phyloP scores from a whole-genome alignment of 2,113 vertebrate species.

The Aphyosemion australe region DNA sequence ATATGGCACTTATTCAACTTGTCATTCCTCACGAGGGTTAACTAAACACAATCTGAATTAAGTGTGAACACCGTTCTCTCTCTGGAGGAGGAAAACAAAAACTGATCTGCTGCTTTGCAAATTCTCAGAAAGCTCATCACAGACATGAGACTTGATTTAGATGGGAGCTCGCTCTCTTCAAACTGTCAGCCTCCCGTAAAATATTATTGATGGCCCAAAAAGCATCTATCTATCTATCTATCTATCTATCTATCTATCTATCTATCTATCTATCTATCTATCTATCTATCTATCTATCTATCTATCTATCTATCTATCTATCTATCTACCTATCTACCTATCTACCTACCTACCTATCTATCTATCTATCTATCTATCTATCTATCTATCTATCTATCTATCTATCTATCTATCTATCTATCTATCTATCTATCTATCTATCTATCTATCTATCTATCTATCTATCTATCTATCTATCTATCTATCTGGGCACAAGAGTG shows the following conservation, averaged over 20 bases:
- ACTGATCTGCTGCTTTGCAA: constrained; percentile 80
- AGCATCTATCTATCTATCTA: constrained; percentile 34
- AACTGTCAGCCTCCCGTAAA: constrained; percentile 89
- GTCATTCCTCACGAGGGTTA: constrained; percentile 78
- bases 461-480: not conserved
- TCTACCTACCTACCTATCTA: no score
- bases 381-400: no score
- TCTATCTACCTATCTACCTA: no score
- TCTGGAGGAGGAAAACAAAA: constrained; percentile 68
- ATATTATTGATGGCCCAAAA: constrained; percentile 93
- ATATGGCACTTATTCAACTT: constrained; percentile 78
- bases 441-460: no score
- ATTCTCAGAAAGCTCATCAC: constrained; percentile 84
- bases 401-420: no score
- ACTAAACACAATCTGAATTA: constrained; percentile 78
- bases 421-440: not conserved
- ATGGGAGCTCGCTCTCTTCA: constrained; percentile 89
- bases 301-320: no score
- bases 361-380: no score
- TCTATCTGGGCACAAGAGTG: no score
- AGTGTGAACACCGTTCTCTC: constrained; percentile 62
- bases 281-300: no score
- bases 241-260: no score
- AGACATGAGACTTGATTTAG: constrained; percentile 90
- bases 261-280: no score